Evolutionary conservation across 2,113 vertebrate genomes (phyloP).

Genomic region (Cervus canadensis): DNA sequence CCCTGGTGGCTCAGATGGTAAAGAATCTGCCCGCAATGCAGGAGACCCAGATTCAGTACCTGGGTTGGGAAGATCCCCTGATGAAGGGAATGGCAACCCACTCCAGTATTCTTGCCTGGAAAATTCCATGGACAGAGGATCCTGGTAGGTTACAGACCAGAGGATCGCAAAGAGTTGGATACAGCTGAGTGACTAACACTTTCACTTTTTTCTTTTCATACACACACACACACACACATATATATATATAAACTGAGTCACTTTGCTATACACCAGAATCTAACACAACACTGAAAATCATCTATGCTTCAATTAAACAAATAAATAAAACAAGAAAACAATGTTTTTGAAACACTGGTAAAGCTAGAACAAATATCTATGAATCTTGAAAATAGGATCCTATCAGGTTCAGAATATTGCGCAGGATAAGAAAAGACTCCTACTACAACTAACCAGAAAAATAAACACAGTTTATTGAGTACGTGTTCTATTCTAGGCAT

Average conservation of each 20-base stretch:
- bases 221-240: background rate
- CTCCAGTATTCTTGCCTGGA: background rate
- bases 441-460: background rate
- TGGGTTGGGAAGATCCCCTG: background rate
- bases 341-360: background rate
- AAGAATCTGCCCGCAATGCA: background rate
- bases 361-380: background rate
- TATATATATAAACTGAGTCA: background rate
- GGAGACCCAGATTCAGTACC: background rate
- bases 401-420: background rate
- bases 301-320: background rate
- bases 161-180: background rate
- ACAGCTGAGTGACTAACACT: background rate
- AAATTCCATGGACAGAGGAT: background rate
- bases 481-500: background rate
- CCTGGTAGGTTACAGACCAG: background rate
- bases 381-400: background rate
- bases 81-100: background rate
- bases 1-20: background rate
- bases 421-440: background rate
- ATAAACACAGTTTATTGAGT: background rate
- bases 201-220: background rate
- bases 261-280: background rate
- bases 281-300: background rate
- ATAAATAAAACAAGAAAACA: background rate